Conservation (phyloP, 2,888 invertebrate species). For the Paralinhomoeus sp. region DNA sequence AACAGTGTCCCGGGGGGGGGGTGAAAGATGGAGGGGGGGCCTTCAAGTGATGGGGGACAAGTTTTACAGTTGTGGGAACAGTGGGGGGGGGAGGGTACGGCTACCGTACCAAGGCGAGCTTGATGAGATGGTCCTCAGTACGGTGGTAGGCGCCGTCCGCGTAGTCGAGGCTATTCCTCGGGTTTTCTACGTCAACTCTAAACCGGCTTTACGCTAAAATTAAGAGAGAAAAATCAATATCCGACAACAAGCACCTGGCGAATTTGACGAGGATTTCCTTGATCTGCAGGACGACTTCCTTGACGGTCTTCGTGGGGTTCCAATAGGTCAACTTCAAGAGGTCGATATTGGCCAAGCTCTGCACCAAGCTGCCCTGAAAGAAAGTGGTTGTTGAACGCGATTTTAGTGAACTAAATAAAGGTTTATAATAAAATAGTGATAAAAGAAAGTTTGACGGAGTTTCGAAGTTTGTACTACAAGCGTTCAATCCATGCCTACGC, state of each 20-base stretch:
- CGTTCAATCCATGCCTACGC: too few relatives aligned
- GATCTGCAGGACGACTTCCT: slow-evolving; percentile 23
- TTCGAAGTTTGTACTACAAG: too few relatives aligned
- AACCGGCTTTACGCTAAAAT: slow-evolving; percentile 6
- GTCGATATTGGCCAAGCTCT: slow-evolving; percentile 24
- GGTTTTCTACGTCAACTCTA: slow-evolving; percentile 20
- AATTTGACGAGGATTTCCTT: slow-evolving; percentile 24
- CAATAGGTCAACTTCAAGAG: slow-evolving; percentile 26
- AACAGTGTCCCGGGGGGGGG: too few relatives aligned
- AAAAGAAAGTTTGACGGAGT: too few relatives aligned
- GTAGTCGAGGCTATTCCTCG: slow-evolving; percentile 20
- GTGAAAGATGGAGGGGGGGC: too few relatives aligned
- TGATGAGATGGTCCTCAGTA: slow-evolving; percentile 25
- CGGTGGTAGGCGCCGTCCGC: slow-evolving; percentile 22
- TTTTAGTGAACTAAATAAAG: background rate
- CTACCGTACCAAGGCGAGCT: slow-evolving; percentile 21
- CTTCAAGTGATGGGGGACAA: too few relatives aligned
- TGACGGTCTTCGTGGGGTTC: slow-evolving; percentile 27
- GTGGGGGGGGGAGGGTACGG: background rate
- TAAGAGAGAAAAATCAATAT: too few relatives aligned
- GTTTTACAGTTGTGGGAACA: too few relatives aligned
- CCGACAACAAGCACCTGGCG: slow-evolving; percentile 10
- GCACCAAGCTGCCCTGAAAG: slow-evolving; percentile 21
- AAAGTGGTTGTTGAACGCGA: background rate
- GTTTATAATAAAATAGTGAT: too few relatives aligned